phyloP scores from a whole-genome alignment of 2,113 vertebrate genomes.

The Chaetorhynchus papuensis region DNA sequence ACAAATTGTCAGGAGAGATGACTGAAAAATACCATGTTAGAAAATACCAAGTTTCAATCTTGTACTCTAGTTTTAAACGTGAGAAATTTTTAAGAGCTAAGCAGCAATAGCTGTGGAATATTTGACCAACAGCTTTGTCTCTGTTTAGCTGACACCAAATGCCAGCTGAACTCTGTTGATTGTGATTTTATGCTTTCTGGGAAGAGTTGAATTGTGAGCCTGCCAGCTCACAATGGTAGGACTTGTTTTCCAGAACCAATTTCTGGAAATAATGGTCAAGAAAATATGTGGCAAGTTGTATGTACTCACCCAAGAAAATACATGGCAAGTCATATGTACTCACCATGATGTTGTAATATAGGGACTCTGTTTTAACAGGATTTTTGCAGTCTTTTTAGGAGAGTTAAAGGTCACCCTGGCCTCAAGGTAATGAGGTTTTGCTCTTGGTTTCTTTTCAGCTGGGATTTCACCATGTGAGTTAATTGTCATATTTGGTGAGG shows the following conservation, averaged over 20 bases:
- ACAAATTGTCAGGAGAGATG: background rate
- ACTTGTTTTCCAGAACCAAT: constrained; percentile 19
- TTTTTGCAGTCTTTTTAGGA: background rate
- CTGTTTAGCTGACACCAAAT: background rate
- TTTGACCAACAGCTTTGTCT: constrained; percentile 5
- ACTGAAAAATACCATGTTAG: background rate
- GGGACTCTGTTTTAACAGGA: background rate
- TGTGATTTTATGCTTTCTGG: constrained; percentile 6
- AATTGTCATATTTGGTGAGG: background rate
- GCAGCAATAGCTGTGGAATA: background rate
- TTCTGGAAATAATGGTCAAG: background rate
- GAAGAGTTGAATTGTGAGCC: background rate
- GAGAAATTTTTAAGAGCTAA: background rate
- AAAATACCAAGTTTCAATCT: background rate
- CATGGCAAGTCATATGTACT: background rate
- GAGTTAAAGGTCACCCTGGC: background rate
- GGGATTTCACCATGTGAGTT: background rate
- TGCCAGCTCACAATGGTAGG: background rate
- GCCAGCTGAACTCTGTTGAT: background rate
- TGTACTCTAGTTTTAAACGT: background rate
- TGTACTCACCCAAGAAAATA: background rate
- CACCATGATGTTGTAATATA: background rate
- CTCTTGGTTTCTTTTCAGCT: background rate
- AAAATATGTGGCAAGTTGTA: background rate
- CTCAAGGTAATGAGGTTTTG: background rate